These are phyloP conservation scores for Hirundo rustica DNA, from an alignment of 2,797 vertebrate genomes.

Conservation along the genomic window DNA sequence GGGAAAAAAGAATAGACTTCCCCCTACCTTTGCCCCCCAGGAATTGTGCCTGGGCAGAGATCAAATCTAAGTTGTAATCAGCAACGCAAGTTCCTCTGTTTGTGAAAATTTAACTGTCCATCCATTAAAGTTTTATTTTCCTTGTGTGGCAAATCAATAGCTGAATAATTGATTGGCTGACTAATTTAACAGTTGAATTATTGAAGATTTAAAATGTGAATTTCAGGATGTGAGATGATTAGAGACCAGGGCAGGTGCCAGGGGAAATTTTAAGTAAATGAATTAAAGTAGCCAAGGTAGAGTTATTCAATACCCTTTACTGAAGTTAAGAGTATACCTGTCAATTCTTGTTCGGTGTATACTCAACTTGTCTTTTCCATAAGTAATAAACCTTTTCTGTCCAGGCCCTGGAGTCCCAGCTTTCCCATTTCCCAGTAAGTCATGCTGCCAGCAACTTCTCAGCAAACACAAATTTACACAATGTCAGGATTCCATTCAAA, in stretches of 20 bases:
- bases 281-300: not conserved
- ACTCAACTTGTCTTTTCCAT: not conserved
- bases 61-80: not conserved
- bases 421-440: not conserved
- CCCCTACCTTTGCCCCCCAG: rapidly evolving
- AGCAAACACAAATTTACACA: not conserved
- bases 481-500: not conserved
- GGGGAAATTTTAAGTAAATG: not conserved
- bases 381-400: not conserved
- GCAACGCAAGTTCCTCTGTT: not conserved
- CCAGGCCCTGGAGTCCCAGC: not conserved
- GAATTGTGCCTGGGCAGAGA: not conserved
- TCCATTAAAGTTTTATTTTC: conserved; percentile 32
- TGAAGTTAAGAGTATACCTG: not conserved
- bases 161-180: conserved; percentile 30
- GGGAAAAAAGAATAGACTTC: not conserved
- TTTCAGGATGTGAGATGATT: not conserved
- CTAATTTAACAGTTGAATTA: conserved; percentile 43
- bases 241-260: not conserved
- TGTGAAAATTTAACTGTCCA: not conserved
- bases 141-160: conserved; percentile 14
- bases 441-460: not conserved
- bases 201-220: conserved; percentile 31
- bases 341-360: not conserved
- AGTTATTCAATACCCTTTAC: not conserved